phyloP scores from a whole-genome alignment of 2,888 invertebrate species.

The Dexiosoma caninum region DNA sequence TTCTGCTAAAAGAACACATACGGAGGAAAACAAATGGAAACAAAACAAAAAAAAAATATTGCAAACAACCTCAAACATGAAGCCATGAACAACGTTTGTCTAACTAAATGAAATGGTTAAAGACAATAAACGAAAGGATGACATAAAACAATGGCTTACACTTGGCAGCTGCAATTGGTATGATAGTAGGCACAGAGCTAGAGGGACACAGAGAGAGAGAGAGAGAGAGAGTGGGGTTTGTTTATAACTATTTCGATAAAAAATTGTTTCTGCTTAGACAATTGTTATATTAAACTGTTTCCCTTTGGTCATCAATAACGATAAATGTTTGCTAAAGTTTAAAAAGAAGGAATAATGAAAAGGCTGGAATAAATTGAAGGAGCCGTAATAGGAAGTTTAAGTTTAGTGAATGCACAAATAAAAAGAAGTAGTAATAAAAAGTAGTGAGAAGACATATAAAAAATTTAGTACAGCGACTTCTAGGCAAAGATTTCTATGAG shows the following conservation, averaged over 20 bases:
- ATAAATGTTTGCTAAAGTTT: conserved; percentile 46
- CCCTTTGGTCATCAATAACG: conserved; percentile 60
- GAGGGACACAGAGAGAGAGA: not conserved
- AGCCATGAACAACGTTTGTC: conserved; percentile 44
- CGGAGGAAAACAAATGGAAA: not conserved
- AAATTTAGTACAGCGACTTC: no score
- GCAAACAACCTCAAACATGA: conserved; percentile 33
- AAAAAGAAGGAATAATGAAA: conserved; percentile 11
- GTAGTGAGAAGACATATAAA: conserved; percentile 1
- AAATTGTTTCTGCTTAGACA: conserved; percentile 50
- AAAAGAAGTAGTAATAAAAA: not conserved
- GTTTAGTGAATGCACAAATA: not conserved
- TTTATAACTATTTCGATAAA: not conserved
- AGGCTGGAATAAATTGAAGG: not conserved
- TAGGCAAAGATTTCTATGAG: not conserved
- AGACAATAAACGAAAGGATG: conserved; percentile 49
- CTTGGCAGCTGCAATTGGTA: not conserved
- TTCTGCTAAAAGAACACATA: conserved; percentile 3
- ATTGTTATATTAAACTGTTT: conserved; percentile 58
- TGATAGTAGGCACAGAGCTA: not conserved
- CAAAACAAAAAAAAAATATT: conserved; percentile 2
- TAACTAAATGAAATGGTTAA: conserved; percentile 50
- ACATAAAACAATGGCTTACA: conserved; percentile 45
- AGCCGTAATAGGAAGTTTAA: conserved; percentile 48
- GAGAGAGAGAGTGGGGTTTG: not conserved